Evolutionary conservation across 2,113 vertebrate genomes (phyloP), one percentile per base, ranked within the genome.

Genomic region (Cynoglossus semilaevis): DNA sequence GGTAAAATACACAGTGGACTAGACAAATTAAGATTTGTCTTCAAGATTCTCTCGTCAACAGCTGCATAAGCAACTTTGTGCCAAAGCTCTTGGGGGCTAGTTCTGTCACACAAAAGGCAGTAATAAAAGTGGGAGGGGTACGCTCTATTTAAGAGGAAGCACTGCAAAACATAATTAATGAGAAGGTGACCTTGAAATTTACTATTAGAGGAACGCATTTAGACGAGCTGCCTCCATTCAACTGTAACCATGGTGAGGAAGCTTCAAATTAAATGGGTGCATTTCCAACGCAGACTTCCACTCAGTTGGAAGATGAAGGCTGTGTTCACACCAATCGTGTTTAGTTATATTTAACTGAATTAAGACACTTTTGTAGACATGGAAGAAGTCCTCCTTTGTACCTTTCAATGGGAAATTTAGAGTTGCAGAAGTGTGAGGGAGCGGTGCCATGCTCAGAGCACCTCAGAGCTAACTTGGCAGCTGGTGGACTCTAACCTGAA

Each of bases 181-280:
- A 75, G 70, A 80, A 78, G 77, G 76, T 88, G 83, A 91, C 89
- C 84, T 89, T 88, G 83, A 85, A 84, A 80, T 83, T 72, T 54
- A 53, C 41, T 51, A 60, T 69, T 67, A 53, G 42, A 59, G 53
- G 35, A 38, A 67, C 56, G 75, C 70, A 55, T 71, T 78, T 59
- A 34, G 53, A 70, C 72, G 52, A 40, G 13, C 70, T 67, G 66
- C 70, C 69, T 47, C 67, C 60, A 55, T 82, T 79, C 44, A 77
- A 62, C 67, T 37, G 72, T 83, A 71, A 79, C 82, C 83, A 88
- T 81, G 73, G 81, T 51, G 71, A 82, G 70, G 59, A 76, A 53
- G 63, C 51, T 62, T 82, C 54, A 71, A 65, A 43, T 79, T 56
- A 66, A 80, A 62, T 43, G 62, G 41, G 43, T 79, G 70, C 49